A percentile compares a stretch with the other conserved stretches of the same genome.
Conservation (phyloP, 2,797 vertebrate species). For the Phalanger gymnotis region DNA sequence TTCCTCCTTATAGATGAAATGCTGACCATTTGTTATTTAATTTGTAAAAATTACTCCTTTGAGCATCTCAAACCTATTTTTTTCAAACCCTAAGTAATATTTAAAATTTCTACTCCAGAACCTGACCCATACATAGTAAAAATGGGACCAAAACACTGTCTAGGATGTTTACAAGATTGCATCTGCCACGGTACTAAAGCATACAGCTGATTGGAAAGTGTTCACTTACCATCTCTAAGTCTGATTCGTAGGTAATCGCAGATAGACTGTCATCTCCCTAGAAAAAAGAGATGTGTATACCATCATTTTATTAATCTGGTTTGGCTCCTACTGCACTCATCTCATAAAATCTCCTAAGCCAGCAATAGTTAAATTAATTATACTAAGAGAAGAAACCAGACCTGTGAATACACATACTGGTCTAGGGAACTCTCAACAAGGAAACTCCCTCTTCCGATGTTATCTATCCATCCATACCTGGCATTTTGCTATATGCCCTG, state of each 20-base stretch:
- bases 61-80: background rate
- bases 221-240: constrained; percentile 83
- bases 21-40: background rate
- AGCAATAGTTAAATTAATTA: background rate
- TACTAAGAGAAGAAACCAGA: background rate
- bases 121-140: fast-evolving
- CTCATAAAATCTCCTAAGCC: background rate
- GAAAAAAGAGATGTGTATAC: constrained; percentile 61
- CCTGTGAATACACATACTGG: background rate
- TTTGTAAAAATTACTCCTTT: background rate
- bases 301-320: background rate
- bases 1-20: background rate
- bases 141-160: fast-evolving
- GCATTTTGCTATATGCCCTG: background rate
- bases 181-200: background rate
- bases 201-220: too few species aligned
- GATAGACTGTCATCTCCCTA: constrained; percentile 85
- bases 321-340: background rate
- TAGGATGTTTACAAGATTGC: background rate
- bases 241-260: constrained; percentile 81
- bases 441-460: background rate
- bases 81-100: background rate
- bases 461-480: background rate
- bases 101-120: background rate
- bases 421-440: background rate